Conservation (phyloP, 1,140 invertebrate species). For the Anastatus disparis region DNA sequence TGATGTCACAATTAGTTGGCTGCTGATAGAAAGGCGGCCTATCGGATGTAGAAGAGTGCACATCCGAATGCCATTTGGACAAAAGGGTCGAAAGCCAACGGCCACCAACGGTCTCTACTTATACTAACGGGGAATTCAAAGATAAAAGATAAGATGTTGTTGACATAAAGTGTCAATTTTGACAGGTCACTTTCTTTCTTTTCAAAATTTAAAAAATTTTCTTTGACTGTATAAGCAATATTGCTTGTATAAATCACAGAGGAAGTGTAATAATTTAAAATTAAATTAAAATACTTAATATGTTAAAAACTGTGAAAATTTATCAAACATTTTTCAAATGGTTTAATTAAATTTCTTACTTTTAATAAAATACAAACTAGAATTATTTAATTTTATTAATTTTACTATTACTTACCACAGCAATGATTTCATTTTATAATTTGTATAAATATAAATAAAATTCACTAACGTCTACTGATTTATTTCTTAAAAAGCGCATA, state of each 20-base stretch:
- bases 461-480: conserved; percentile 22
- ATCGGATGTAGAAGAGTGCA: conserved; percentile 63
- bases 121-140: conserved; percentile 69
- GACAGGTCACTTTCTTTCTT: conserved; percentile 51
- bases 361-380: not conserved
- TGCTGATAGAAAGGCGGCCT: conserved; percentile 63
- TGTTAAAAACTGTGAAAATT: not conserved
- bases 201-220: conserved; percentile 40
- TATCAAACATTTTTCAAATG: no score
- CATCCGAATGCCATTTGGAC: conserved; percentile 67
- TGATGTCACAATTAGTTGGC: conserved; percentile 45
- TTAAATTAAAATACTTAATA: not conserved
- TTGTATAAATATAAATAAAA: conserved; percentile 40
- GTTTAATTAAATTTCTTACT: no score
- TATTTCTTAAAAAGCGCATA: no score
- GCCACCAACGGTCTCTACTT: conserved; percentile 68
- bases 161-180: conserved; percentile 47
- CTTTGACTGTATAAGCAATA: conserved; percentile 39
- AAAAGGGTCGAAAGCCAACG: conserved; percentile 66
- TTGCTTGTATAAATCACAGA: not conserved
- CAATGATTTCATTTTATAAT: conserved; percentile 22
- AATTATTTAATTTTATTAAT: conserved; percentile 39
- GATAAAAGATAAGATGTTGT: conserved; percentile 61
- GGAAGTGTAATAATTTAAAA: not conserved
- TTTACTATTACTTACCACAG: conserved; percentile 36